phyloP scores from a whole-genome alignment of 2,888 invertebrate genomes.

The Eurois occulta region DNA sequence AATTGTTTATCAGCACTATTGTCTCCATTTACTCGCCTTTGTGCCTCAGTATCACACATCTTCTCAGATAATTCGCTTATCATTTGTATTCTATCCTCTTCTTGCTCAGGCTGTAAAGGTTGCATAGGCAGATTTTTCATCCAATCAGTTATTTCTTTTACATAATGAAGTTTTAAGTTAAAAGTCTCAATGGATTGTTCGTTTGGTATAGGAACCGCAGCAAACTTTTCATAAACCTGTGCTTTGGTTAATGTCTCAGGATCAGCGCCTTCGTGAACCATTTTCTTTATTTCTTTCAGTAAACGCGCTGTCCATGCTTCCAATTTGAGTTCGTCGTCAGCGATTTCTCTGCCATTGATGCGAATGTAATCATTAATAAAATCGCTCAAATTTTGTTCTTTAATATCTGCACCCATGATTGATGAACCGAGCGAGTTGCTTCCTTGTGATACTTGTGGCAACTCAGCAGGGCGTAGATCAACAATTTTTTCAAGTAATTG shows the following conservation, averaged over 20 bases:
- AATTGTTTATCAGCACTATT: constrained; percentile 65
- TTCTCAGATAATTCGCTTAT: constrained; percentile 77
- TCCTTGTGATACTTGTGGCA: constrained; percentile 1
- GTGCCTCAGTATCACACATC: constrained; percentile 68
- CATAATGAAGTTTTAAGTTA: constrained; percentile 73
- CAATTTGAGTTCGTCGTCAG: constrained; percentile 76
- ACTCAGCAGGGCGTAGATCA: constrained; percentile 39
- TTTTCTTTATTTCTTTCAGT: constrained; percentile 74
- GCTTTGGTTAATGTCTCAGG: constrained; percentile 64
- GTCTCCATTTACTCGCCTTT: constrained; percentile 58
- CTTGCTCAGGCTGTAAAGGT: constrained; percentile 63
- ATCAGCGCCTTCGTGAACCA: constrained; percentile 66
- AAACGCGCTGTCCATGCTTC: constrained; percentile 77
- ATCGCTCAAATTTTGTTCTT: constrained; percentile 72
- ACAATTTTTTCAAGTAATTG: constrained; percentile 68
- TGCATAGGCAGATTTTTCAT: constrained; percentile 78
- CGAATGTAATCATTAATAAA: constrained; percentile 77
- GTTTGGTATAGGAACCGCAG: constrained; percentile 66
- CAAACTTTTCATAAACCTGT: constrained; percentile 71
- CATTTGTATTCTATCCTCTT: constrained; percentile 67
- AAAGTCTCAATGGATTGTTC: constrained; percentile 71
- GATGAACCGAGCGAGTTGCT: constrained; percentile 40
- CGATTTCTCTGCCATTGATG: constrained; percentile 73
- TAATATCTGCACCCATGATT: constrained; percentile 46
- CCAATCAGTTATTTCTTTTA: constrained; percentile 81